These are phyloP conservation scores for Anomalospiza imberbis DNA, from an alignment of 2,797 vertebrate genomes.

Conservation along the genomic window DNA sequence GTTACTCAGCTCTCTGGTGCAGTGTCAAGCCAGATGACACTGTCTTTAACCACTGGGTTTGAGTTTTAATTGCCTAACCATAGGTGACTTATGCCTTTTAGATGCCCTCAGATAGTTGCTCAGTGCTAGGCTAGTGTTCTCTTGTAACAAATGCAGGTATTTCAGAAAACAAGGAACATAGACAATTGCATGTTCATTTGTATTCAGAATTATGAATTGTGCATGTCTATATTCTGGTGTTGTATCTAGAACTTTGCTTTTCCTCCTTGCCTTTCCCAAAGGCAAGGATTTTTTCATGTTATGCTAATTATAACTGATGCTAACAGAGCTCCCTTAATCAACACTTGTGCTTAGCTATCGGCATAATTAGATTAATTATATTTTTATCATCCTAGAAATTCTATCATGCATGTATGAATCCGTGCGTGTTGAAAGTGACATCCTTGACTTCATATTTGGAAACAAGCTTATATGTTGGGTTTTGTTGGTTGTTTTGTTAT, in stretches of 20 bases:
- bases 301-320: not conserved
- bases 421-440: not conserved
- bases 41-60: not conserved
- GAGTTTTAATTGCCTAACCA: not conserved
- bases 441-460: not conserved
- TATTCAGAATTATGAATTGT: not conserved
- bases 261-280: not conserved
- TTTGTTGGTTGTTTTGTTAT: not conserved
- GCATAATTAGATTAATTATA: slow-evolving; percentile 34
- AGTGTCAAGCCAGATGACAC: not conserved
- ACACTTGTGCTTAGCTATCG: slow-evolving; percentile 5
- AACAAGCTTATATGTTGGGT: not conserved
- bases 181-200: not conserved
- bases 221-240: not conserved
- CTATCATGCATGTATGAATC: not conserved
- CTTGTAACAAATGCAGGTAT: not conserved
- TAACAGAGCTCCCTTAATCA: slow-evolving; percentile 12
- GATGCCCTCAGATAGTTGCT: not conserved
- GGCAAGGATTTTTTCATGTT: not conserved
- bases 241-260: not conserved
- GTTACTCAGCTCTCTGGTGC: not conserved
- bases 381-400: slow-evolving; percentile 5
- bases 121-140: not conserved
- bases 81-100: not conserved
- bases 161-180: not conserved